phyloP scores from a whole-genome alignment of 2,888 invertebrate genomes.

The Caenorhabditis sinica region DNA sequence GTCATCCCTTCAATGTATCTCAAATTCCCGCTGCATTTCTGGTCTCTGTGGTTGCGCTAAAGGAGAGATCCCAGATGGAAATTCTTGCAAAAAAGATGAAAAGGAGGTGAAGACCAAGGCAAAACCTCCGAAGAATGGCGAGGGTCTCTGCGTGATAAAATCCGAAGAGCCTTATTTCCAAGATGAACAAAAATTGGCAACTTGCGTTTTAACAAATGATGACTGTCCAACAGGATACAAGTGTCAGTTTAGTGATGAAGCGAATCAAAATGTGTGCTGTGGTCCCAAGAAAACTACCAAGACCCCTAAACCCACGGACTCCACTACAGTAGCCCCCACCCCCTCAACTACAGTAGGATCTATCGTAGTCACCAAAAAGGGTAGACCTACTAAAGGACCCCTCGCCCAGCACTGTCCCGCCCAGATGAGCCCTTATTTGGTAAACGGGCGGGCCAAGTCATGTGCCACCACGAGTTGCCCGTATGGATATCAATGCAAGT shows the following conservation, averaged over 20 bases:
- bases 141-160: slow-evolving; percentile 46
- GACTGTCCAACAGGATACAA: slow-evolving; percentile 69
- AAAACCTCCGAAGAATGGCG: neutral
- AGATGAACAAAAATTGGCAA: slow-evolving; percentile 34
- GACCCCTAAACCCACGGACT: neutral
- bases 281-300: slow-evolving; percentile 36
- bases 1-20: slow-evolving; percentile 69
- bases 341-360: slow-evolving; percentile 36
- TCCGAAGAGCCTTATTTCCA: slow-evolving; percentile 58
- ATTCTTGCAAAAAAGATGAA: slow-evolving; percentile 56
- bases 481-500: slow-evolving; percentile 75
- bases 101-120: too few species aligned
- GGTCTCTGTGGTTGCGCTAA: slow-evolving; percentile 71
- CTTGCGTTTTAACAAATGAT: slow-evolving; percentile 61
- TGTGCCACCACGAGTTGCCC: slow-evolving; percentile 73
- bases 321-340: neutral
- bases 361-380: slow-evolving; percentile 46
- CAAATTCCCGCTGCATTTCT: slow-evolving; percentile 70
- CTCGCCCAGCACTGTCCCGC: slow-evolving; percentile 68
- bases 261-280: slow-evolving; percentile 70
- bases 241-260: slow-evolving; percentile 67
- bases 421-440: slow-evolving; percentile 71
- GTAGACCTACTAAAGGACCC: slow-evolving; percentile 16
- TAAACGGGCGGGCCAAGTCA: slow-evolving; percentile 71
- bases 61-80: slow-evolving; percentile 63